Evolutionary conservation across 2,888 invertebrate species (phyloP).

Genomic region (Erynnis tages): DNA sequence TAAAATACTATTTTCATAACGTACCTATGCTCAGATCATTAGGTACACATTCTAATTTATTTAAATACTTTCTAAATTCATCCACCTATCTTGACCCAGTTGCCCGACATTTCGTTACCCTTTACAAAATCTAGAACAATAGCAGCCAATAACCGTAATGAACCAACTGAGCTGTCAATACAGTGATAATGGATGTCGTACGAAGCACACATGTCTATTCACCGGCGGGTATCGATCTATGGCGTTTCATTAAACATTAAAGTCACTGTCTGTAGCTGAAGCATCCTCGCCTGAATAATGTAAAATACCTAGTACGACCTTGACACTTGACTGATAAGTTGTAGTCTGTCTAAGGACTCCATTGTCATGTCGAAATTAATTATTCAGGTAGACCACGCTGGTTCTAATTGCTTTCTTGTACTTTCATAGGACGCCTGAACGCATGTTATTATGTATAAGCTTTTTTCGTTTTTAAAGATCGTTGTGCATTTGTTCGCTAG

Average conservation of each 20-base stretch:
- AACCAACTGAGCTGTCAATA: constrained; percentile 27
- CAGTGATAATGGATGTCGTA: constrained; percentile 30
- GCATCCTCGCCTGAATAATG: constrained; percentile 41
- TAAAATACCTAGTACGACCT: constrained; percentile 50
- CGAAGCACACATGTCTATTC: constrained; percentile 11
- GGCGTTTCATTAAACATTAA: constrained; percentile 66
- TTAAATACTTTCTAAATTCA: background rate
- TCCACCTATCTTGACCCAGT: background rate
- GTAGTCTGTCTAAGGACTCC: too few species aligned
- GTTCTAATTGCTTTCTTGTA: background rate
- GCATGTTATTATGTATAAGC: too few species aligned
- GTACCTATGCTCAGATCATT: too few species aligned
- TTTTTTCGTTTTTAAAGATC: too few species aligned
- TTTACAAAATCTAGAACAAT: background rate
- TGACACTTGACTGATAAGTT: constrained; percentile 43
- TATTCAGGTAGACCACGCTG: constrained; percentile 12
- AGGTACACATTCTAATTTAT: too few species aligned
- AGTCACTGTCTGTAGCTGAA: constrained; percentile 60
- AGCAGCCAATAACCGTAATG: constrained; percentile 13
- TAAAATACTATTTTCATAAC: too few species aligned
- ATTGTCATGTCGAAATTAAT: constrained; percentile 1
- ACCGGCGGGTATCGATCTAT: constrained; percentile 56
- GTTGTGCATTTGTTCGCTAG: too few species aligned
- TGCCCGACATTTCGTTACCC: background rate
- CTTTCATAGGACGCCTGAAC: too few species aligned